phyloP scores from a whole-genome alignment of 2,113 vertebrate species.

The Stegostoma tigrinum region DNA sequence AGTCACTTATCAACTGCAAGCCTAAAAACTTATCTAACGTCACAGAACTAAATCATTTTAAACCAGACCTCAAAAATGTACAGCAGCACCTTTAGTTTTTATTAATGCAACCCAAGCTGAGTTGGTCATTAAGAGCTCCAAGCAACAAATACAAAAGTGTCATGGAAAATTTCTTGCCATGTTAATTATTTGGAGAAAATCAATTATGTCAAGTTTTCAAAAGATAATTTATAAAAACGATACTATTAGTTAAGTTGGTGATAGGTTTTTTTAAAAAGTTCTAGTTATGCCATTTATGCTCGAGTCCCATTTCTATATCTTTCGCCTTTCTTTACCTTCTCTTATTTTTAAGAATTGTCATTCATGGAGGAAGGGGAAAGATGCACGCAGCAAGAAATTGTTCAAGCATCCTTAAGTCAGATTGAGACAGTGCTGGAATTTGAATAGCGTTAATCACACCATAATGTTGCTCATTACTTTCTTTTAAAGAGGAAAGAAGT shows the following conservation, averaged over 20 bases:
- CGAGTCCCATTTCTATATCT: not conserved
- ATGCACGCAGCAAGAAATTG: not conserved
- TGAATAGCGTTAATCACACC: not conserved
- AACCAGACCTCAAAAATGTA: not conserved
- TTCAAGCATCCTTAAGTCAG: not conserved
- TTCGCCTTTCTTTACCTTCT: too few species aligned
- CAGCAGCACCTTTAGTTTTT: not conserved
- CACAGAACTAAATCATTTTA: not conserved
- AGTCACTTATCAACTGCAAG: constrained; percentile 41
- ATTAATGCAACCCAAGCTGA: not conserved
- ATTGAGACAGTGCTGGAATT: not conserved
- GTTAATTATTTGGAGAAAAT: not conserved
- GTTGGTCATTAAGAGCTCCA: not conserved
- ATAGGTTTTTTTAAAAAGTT: not conserved
- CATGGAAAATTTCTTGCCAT: too few species aligned
- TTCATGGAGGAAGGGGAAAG: not conserved
- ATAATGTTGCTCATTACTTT: not conserved
- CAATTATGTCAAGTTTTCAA: not conserved
- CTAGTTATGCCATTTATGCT: not conserved
- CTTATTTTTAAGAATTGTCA: too few species aligned
- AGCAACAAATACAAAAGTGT: not conserved
- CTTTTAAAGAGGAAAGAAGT: not conserved
- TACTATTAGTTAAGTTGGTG: not conserved
- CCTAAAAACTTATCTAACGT: constrained; percentile 27
- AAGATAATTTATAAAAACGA: not conserved